Percentiles rank a stretch among this genome's conserved stretches.
phyloP scores from a whole-genome alignment of 2,888 invertebrate genomes.

The Drosophila neotestacea region DNA sequence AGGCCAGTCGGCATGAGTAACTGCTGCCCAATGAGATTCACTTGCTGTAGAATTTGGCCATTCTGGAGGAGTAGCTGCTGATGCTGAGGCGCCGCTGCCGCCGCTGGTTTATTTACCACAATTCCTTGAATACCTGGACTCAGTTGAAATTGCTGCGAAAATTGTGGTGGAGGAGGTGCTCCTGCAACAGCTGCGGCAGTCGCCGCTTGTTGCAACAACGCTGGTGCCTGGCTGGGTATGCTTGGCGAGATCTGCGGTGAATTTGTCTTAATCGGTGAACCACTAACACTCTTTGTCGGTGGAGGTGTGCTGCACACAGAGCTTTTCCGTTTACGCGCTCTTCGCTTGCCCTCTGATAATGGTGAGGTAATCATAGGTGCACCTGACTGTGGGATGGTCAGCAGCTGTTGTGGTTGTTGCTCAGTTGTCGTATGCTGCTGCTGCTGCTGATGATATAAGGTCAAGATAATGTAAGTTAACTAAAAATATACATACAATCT shows the following conservation, averaged over 20 bases:
- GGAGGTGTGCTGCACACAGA: constrained; percentile 77
- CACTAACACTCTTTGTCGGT: constrained; percentile 25
- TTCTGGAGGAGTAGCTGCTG: constrained; percentile 85
- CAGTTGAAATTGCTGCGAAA: constrained; percentile 91
- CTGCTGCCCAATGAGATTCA: constrained; percentile 93
- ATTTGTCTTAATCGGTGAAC: constrained; percentile 76
- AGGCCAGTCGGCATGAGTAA: constrained; percentile 94
- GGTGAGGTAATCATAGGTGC: constrained; percentile 89
- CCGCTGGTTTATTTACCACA: constrained; percentile 86
- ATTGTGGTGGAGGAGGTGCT: constrained; percentile 86
- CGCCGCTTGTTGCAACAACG: constrained; percentile 64
- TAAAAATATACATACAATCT: too few species aligned
- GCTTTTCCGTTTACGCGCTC: constrained; percentile 91
- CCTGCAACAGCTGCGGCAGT: constrained; percentile 49
- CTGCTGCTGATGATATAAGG: constrained; percentile 43
- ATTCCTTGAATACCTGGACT: constrained; percentile 92
- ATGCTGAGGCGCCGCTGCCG: constrained; percentile 85
- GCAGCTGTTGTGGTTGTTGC: constrained; percentile 69
- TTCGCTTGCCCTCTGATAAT: constrained; percentile 89
- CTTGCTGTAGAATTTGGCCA: constrained; percentile 91
- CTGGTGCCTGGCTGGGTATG: constrained; percentile 82
- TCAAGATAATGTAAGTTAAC: too few species aligned
- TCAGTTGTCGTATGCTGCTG: constrained; percentile 87
- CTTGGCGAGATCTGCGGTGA: constrained; percentile 85
- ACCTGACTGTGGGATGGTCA: constrained; percentile 72